Evolutionary conservation across 2,113 vertebrate species (phyloP), one percentile per base, ranked within the genome.

Genomic region (Odontophorus gujanensis): DNA sequence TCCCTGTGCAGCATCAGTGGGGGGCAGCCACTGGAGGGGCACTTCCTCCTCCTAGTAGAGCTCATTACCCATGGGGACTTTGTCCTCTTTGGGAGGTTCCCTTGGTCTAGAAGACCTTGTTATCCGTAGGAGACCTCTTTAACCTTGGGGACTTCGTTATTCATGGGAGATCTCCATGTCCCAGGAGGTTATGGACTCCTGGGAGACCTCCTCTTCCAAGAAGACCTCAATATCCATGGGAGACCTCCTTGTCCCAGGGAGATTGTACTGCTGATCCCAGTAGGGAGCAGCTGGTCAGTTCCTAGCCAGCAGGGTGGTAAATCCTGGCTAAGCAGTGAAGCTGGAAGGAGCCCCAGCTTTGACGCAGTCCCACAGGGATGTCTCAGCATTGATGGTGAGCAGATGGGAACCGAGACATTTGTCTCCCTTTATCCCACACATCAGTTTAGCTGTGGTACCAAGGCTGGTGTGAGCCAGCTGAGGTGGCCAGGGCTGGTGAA

Each of bases 191-290:
- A 26, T 28, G 51, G 26, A 53, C 25, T 53, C 28, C 51, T 28
- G 8, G 62, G 66, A 59, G 6, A 55, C 16, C 28, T 55, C 28
- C 26, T 55, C 53, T 53, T 53, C 25, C 53, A 30, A 55, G 15
- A 9, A 55, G 51, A 34, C 32, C 11, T 28, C 11, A 2, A 76
- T 65, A 40, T 43, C 67, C 58, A 4, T 1, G 9, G 68, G 72
- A 58, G 40, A 42, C 36, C 26, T 79, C 8, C 0, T 63, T 62
- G 30, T 43, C 48, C 1, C 0, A 57, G 53, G 65, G 66, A 67
- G 30, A 66, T 0, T 0, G 4, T 48, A 67, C 71, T 0, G 0
- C 55, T 16, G 32, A 92, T 91, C 68, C 87, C 59, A 34, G 1
- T 0, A 0, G n/a, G 45, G 28, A 87, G 68, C 81, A 81, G 85